Conservation (phyloP, 2,113 vertebrate genomes). For the Leucoraja erinaceus region DNA sequence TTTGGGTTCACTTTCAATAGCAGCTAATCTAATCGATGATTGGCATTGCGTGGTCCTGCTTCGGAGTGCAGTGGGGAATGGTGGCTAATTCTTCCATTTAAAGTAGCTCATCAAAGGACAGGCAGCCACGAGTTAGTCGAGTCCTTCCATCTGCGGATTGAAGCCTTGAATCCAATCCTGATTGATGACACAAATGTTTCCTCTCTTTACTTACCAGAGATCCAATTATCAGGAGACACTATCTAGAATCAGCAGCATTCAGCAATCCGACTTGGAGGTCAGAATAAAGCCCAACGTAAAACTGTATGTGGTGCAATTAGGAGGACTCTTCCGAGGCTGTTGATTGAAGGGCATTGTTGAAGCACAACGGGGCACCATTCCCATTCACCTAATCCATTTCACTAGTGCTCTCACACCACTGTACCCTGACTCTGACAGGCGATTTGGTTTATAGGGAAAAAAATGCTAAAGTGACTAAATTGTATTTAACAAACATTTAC, state of each 20-base stretch:
- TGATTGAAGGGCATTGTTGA: constrained; percentile 25
- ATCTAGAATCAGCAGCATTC: constrained; percentile 1
- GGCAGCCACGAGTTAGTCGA: not conserved
- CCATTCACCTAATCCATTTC: not conserved
- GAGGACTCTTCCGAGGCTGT: not conserved
- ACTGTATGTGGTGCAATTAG: not conserved
- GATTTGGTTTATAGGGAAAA: not conserved
- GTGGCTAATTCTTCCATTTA: not conserved
- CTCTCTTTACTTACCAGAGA: not conserved
- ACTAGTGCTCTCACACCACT: not conserved
- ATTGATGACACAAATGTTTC: not conserved
- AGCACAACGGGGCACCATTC: not conserved
- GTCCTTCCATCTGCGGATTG: not conserved
- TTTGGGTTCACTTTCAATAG: too few relatives aligned
- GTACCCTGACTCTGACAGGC: not conserved
- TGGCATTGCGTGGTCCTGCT: not conserved
- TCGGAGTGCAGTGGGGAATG: not conserved
- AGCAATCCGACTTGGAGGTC: not conserved
- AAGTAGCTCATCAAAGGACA: not conserved
- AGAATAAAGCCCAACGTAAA: constrained; percentile 6
- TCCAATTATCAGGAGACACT: constrained; percentile 11
- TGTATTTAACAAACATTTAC: not conserved
- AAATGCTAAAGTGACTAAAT: not conserved
- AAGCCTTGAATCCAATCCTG: not conserved
- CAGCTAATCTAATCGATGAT: too few relatives aligned